phyloP scores from a whole-genome alignment of 2,888 invertebrate genomes.

The Cylloceria caligata region DNA sequence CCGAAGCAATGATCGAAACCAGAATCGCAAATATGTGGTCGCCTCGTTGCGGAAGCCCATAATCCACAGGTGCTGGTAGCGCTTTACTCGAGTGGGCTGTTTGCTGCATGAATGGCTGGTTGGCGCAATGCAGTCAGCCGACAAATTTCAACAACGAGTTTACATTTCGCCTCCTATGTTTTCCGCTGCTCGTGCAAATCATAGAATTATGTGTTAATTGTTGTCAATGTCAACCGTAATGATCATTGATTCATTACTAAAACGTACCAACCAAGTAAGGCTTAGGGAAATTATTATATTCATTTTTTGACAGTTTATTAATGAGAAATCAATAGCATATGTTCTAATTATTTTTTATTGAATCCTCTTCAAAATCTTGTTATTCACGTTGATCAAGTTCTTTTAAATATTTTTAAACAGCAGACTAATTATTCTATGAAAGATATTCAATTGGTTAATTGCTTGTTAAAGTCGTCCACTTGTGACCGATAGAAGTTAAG shows the following conservation, averaged over 20 bases:
- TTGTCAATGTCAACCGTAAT: neutral
- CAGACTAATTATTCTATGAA: no score
- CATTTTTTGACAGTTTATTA: no score
- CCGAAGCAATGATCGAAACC: constrained; percentile 61
- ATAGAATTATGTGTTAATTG: neutral
- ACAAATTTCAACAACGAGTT: constrained; percentile 47
- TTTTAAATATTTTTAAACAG: no score
- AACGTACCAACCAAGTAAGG: no score
- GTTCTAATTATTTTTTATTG: no score
- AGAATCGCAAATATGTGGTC: constrained; percentile 64
- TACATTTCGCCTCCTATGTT: constrained; percentile 2
- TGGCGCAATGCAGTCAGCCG: constrained; percentile 63
- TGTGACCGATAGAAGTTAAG: no score
- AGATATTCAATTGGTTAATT: no score
- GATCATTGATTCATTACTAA: neutral
- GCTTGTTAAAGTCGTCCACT: no score
- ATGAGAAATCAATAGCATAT: no score
- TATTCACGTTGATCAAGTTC: no score
- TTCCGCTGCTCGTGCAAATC: neutral
- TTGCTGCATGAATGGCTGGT: constrained; percentile 51
- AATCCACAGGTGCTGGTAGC: constrained; percentile 64
- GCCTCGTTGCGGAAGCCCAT: constrained; percentile 49
- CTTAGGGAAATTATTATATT: no score
- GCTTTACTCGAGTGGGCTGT: constrained; percentile 33
- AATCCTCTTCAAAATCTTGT: no score